These are phyloP conservation scores for Notodonta dromedarius DNA, from an alignment of 2,888 invertebrate genomes.

Conservation along the genomic window DNA sequence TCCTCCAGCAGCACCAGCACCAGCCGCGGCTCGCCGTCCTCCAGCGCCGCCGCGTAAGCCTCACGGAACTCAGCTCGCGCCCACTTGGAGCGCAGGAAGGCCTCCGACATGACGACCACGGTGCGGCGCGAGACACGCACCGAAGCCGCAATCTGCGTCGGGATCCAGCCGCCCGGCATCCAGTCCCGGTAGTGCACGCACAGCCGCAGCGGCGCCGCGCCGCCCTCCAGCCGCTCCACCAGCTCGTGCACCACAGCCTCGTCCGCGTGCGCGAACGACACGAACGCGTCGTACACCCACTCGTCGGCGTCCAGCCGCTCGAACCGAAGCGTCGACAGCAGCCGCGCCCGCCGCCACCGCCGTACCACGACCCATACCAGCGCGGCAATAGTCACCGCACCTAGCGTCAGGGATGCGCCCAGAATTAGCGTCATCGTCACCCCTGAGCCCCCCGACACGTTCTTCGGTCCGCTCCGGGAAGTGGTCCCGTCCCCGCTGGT, in stretches of 20 bases:
- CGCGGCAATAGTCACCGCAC: slow-evolving; percentile 21
- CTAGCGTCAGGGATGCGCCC: slow-evolving; percentile 17
- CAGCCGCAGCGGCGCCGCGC: slow-evolving; percentile 75
- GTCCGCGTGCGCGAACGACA: slow-evolving; percentile 91
- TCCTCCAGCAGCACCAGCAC: slow-evolving; percentile 2
- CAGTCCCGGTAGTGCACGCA: slow-evolving; percentile 60
- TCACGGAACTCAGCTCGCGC: slow-evolving; percentile 86
- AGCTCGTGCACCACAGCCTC: slow-evolving; percentile 87
- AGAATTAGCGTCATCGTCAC: slow-evolving; percentile 10
- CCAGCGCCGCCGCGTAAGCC: slow-evolving; percentile 72
- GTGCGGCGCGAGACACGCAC: slow-evolving; percentile 14
- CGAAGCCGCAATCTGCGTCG: slow-evolving; percentile 20
- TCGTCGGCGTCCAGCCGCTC: slow-evolving; percentile 29
- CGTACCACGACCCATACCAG: slow-evolving; percentile 20
- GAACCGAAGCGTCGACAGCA: slow-evolving; percentile 14
- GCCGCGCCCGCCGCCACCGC: slow-evolving; percentile 22
- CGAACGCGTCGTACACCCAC: slow-evolving; percentile 88
- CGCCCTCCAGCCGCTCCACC: slow-evolving; percentile 85
- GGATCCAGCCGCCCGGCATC: slow-evolving; percentile 17
- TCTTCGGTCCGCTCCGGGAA: neutral
- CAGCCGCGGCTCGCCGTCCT: slow-evolving; percentile 78
- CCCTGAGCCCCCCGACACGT: neutral
- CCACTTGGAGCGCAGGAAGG: slow-evolving; percentile 75
- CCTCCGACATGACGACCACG: slow-evolving; percentile 11
- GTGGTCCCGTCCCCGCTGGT: neutral